Percentiles rank a stretch among this genome's conserved stretches.
phyloP scores from a whole-genome alignment of 2,888 invertebrate genomes.

The Drosophila demipolita region DNA sequence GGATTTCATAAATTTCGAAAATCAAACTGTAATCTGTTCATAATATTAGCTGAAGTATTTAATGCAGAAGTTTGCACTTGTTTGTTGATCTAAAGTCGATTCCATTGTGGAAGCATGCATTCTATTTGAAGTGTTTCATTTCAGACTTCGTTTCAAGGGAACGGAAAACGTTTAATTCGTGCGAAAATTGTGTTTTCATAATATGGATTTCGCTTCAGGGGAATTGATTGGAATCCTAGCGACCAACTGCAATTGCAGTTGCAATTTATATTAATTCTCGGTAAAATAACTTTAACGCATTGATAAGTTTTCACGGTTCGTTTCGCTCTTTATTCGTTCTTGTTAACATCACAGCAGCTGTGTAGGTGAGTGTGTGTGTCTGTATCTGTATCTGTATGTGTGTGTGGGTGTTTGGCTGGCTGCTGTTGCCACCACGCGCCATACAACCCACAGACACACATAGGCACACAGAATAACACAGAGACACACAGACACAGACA shows the following conservation, averaged over 20 bases:
- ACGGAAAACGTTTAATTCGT: background rate
- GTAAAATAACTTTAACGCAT: background rate
- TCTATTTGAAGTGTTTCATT: background rate
- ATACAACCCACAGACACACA: constrained; percentile 11
- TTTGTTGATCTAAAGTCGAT: background rate
- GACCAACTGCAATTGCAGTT: constrained; percentile 15
- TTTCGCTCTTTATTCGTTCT: constrained; percentile 19
- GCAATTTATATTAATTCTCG: background rate
- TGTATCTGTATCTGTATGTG: background rate
- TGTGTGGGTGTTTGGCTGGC: constrained; percentile 35
- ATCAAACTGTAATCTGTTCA: background rate
- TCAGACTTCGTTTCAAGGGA: background rate
- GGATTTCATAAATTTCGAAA: background rate
- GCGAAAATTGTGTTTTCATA: background rate
- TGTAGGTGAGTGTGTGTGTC: constrained; percentile 12
- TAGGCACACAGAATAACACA: background rate
- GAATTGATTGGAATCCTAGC: background rate
- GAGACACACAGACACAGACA: constrained; percentile 1
- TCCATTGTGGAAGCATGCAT: background rate
- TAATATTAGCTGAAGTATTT: background rate
- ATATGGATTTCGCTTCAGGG: background rate
- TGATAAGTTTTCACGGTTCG: background rate
- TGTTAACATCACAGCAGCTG: constrained; percentile 34
- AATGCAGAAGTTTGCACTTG: background rate
- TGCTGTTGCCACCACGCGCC: constrained; percentile 59